Evolutionary conservation across 2,797 vertebrate species (phyloP).

Genomic region (Melanogrammus aeglefinus): DNA sequence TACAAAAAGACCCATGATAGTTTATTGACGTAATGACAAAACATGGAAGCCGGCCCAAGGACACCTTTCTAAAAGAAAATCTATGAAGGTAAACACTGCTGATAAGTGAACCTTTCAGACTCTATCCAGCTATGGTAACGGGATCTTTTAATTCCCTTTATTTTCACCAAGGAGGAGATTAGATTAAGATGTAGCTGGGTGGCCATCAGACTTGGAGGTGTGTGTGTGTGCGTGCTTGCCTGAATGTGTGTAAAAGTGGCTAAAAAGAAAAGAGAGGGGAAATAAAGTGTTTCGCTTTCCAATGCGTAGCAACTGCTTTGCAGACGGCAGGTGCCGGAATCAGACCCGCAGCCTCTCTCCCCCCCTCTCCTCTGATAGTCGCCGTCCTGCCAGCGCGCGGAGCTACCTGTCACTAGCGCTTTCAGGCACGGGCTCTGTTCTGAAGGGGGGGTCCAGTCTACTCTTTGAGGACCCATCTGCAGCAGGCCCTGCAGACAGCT

Average conservation of each 20-base stretch:
- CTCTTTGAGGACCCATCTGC: too few relatives aligned
- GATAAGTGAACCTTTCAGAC: neutral
- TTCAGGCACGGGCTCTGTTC: neutral
- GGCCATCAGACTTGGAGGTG: neutral
- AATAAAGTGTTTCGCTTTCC: too few relatives aligned
- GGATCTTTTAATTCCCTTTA: slow-evolving; percentile 30
- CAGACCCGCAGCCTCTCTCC: too few relatives aligned
- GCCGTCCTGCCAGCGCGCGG: too few relatives aligned
- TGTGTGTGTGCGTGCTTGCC: slow-evolving; percentile 15
- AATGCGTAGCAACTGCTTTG: too few relatives aligned
- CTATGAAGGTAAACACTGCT: neutral
- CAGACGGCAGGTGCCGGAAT: too few relatives aligned
- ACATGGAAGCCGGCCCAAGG: too few relatives aligned
- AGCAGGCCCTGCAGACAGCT: too few relatives aligned
- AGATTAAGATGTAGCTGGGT: slow-evolving; percentile 29
- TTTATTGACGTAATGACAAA: too few relatives aligned
- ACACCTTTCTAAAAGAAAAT: neutral
- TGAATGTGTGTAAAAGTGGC: neutral
- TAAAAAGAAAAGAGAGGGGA: too few relatives aligned
- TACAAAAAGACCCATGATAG: too few relatives aligned
- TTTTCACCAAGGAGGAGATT: slow-evolving; percentile 14
- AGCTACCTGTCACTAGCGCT: neutral
- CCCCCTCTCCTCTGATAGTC: too few relatives aligned
- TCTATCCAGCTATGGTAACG: slow-evolving; percentile 11
- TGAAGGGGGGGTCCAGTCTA: neutral